These are phyloP conservation scores for Caenorhabditis remanei DNA, from an alignment of 1,140 invertebrate genomes.

Conservation along the genomic window DNA sequence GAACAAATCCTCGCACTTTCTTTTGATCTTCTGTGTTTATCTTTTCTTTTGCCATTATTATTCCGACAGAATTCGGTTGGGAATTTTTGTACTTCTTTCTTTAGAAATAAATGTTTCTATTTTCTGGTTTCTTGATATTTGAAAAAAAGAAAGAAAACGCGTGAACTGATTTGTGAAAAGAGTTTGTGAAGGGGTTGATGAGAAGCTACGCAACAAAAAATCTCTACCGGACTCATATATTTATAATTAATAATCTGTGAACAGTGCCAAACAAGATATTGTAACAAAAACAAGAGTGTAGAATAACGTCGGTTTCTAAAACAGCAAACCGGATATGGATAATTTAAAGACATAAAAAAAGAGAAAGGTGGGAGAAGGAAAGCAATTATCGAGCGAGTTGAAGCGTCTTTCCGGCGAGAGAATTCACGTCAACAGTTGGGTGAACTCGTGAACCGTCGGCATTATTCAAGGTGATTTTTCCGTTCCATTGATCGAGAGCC, in stretches of 20 bases:
- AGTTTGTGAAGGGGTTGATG: no score
- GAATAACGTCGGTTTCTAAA: slow-evolving; percentile 1
- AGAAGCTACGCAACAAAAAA: no score
- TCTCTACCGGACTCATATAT: no score
- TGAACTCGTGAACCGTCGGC: slow-evolving; percentile 35
- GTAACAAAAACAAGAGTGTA: neutral
- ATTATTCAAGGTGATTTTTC: slow-evolving; percentile 39
- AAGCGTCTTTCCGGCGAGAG: slow-evolving; percentile 53
- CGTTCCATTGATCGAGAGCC: slow-evolving; percentile 57
- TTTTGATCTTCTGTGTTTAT: slow-evolving; percentile 9
- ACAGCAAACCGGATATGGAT: slow-evolving; percentile 49
- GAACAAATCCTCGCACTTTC: slow-evolving; percentile 17
- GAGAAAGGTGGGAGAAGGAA: neutral
- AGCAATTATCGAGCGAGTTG: slow-evolving; percentile 26
- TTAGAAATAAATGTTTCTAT: no score
- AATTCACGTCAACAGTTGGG: slow-evolving; percentile 28
- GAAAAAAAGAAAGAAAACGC: no score
- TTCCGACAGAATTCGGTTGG: neutral
- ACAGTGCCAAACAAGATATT: slow-evolving; percentile 9
- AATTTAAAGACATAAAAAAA: slow-evolving; percentile 5
- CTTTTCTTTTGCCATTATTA: neutral
- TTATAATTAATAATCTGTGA: neutral
- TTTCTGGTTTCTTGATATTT: no score
- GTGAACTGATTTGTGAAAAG: no score
- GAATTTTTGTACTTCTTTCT: neutral